phyloP scores from a whole-genome alignment of 2,888 invertebrate genomes.

The Galerucella nymphaeae region DNA sequence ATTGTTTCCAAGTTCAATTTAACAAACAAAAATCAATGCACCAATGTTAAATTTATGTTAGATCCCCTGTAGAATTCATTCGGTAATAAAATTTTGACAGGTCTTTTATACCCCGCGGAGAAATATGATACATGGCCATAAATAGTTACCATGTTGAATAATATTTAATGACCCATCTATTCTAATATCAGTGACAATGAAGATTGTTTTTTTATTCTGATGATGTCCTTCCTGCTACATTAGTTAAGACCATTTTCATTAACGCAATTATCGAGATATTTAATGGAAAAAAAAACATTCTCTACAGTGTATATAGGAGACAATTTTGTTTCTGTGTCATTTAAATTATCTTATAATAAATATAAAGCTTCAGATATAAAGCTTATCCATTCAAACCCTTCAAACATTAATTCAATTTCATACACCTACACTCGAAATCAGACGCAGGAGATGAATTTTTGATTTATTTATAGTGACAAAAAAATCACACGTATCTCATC shows the following conservation, averaged over 20 bases:
- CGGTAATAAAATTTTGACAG: constrained; percentile 42
- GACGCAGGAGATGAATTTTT: background rate
- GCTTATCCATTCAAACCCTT: background rate
- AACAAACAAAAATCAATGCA: no score
- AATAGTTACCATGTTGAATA: constrained; percentile 41
- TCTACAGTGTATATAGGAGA: no score
- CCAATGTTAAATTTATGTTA: background rate
- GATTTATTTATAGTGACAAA: background rate
- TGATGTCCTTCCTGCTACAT: constrained; percentile 27
- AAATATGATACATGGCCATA: constrained; percentile 35
- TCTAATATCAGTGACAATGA: constrained; percentile 41
- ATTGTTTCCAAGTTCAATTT: no score
- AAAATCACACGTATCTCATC: background rate
- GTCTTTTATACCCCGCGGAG: constrained; percentile 38
- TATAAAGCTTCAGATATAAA: no score
- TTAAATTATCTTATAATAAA: no score
- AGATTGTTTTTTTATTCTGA: constrained; percentile 42
- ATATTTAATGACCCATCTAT: constrained; percentile 45
- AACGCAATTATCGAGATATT: constrained; percentile 6
- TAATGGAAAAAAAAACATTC: no score
- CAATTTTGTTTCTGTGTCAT: no score
- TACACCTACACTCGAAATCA: background rate
- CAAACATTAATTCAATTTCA: background rate
- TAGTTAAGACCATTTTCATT: constrained; percentile 8
- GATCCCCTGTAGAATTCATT: constrained; percentile 12